Evolutionary conservation across 1,140 invertebrate species (phyloP).

Genomic region (Lysiphlebus fabarum): DNA sequence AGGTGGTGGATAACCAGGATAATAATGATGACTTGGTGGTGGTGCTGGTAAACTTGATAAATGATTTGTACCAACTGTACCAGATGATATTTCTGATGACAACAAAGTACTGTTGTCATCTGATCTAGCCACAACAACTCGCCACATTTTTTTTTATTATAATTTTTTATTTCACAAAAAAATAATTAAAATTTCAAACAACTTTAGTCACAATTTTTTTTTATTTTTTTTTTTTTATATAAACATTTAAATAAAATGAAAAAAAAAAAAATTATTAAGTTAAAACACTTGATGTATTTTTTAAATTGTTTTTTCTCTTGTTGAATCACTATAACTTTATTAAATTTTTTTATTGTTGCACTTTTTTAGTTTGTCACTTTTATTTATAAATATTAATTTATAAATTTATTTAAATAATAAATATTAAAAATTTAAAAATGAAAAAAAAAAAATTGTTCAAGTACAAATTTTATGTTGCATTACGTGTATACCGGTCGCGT

Average conservation of each 20-base stretch:
- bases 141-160: slow-evolving; percentile 49
- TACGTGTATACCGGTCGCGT: slow-evolving; percentile 54
- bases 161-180: slow-evolving; percentile 3
- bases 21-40: slow-evolving; percentile 44
- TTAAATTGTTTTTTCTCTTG: too few relatives aligned
- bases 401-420: not conserved
- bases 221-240: too few relatives aligned
- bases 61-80: slow-evolving; percentile 36
- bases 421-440: not conserved
- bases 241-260: not conserved
- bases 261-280: not conserved
- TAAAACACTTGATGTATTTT: not conserved
- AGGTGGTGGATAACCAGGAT: slow-evolving; percentile 41
- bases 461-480: slow-evolving; percentile 16
- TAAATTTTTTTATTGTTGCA: too few relatives aligned
- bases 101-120: slow-evolving; percentile 51
- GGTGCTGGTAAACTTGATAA: slow-evolving; percentile 37
- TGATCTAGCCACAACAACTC: slow-evolving; percentile 55
- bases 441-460: not conserved
- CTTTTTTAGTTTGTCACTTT: too few relatives aligned
- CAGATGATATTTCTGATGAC: slow-evolving; percentile 46
- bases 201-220: not conserved
- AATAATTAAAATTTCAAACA: not conserved
- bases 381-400: too few relatives aligned
- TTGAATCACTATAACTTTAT: too few relatives aligned